Percentiles rank a stretch among this genome's conserved stretches.
Conservation (phyloP, 2,113 vertebrate genomes). For the Lophotis ruficrista region DNA sequence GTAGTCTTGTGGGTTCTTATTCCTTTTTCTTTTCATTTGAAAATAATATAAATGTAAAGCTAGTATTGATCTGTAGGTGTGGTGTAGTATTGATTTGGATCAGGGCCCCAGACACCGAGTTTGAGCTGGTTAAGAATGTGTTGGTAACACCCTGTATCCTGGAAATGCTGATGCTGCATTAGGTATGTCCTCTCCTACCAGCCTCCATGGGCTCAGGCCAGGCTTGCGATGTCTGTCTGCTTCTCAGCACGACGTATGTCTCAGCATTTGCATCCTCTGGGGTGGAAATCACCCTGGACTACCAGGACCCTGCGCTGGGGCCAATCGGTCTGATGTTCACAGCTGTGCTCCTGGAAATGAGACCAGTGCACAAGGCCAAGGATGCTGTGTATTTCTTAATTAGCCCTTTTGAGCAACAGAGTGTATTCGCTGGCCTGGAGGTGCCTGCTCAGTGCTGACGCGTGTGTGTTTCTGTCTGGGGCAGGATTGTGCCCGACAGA, state of each 20-base stretch:
- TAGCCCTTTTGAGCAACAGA: background rate
- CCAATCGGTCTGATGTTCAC: background rate
- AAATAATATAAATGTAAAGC: background rate
- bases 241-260: background rate
- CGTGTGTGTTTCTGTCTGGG: background rate
- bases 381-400: background rate
- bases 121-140: background rate
- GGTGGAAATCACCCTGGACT: background rate
- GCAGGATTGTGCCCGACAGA: background rate
- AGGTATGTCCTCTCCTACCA: background rate
- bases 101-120: background rate
- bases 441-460: background rate
- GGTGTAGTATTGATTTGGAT: background rate
- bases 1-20: background rate
- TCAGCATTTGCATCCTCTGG: background rate
- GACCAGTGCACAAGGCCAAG: background rate
- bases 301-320: background rate
- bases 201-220: rapidly evolving
- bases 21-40: background rate
- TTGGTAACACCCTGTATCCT: background rate
- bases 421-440: background rate
- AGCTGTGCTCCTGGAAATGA: background rate
- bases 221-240: background rate
- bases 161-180: background rate
- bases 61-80: background rate